Evolutionary conservation across 2,797 vertebrate genomes (phyloP), one percentile per base, ranked within the genome.

Genomic region (Synanceia verrucosa): DNA sequence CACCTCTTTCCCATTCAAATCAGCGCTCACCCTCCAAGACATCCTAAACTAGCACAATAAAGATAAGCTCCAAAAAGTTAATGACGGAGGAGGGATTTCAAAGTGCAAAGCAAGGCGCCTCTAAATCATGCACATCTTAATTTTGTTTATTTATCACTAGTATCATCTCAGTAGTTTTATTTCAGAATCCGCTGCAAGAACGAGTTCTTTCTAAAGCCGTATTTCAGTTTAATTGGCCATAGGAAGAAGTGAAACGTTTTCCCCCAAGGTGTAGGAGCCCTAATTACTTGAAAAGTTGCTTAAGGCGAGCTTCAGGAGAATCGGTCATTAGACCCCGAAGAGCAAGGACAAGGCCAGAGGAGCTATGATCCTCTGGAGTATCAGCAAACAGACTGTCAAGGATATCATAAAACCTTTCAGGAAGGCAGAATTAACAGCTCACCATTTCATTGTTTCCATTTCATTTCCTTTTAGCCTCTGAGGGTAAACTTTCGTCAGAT

Each of bases 1-100:
- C 72, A 71, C 50, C 76, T 82, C 73, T 84, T 89, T 88, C 65
- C 82, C 76, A 86, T 92, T 90, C 80, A 90, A 84, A 86, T 86
- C 82, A 78, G 60, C 60, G 28, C 72, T 75, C 68, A 56, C 21
- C 64, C 63, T 65, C 67, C 29, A 69, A 76, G 59, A 67, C 74
- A 1, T 78, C 73, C 75, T 76, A 44, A 87, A 89, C 62, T 26
- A 52, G 62, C 73, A 66, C 81, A 81, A 65, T 81, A 50, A 68
- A 81, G 84, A 92, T 88, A 78, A 81, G 82, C 70, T 64, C 39
- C 59, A 24, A 43, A 46, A 80, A 83, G 60, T 81, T 81, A 89
- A 89, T 87, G 82, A 79, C 70, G 65, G 65, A 33, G 16, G 58
- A 67, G 33, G 47, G 19, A 48, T 76, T 85, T 78, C 18, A 68